Percentiles rank a stretch among this genome's conserved stretches.
phyloP scores from a whole-genome alignment of 2,113 vertebrate species.

The Nipponia nippon region DNA sequence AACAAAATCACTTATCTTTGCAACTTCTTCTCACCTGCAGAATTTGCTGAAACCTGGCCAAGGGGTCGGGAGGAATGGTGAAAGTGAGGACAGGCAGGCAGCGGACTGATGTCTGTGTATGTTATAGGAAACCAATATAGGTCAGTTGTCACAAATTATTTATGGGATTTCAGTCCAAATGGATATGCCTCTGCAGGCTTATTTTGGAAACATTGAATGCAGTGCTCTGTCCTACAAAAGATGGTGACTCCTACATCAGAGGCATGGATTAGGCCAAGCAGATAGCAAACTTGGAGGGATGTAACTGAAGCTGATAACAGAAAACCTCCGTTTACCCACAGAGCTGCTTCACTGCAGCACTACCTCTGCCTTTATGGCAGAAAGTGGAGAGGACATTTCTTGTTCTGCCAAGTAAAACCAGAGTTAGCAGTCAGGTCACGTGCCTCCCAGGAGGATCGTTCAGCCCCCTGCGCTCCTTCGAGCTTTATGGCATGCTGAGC shows the following conservation, averaged over 20 bases:
- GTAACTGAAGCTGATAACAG: not conserved
- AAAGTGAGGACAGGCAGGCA: not conserved
- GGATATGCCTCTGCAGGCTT: not conserved
- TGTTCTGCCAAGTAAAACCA: not conserved
- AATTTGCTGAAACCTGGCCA: not conserved
- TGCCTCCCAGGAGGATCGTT: not conserved
- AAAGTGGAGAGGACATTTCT: not conserved
- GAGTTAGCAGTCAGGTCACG: conserved; percentile 52
- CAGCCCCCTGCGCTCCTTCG: not conserved
- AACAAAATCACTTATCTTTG: not conserved
- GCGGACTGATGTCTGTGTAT: fast-evolving
- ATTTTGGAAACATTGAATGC: not conserved
- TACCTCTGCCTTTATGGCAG: not conserved
- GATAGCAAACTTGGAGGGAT: not conserved
- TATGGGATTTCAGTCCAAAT: not conserved
- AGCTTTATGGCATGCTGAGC: conserved; percentile 30
- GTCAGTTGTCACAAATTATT: not conserved
- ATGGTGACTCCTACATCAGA: not conserved
- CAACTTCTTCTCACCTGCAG: not conserved
- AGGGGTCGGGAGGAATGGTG: fast-evolving
- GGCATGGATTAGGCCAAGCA: not conserved
- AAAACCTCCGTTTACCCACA: not conserved
- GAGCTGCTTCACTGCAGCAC: not conserved
- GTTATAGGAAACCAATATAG: not conserved
- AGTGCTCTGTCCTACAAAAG: not conserved